Conservation (phyloP, 1,140 invertebrate genomes). For the Cherax quadricarinatus region DNA sequence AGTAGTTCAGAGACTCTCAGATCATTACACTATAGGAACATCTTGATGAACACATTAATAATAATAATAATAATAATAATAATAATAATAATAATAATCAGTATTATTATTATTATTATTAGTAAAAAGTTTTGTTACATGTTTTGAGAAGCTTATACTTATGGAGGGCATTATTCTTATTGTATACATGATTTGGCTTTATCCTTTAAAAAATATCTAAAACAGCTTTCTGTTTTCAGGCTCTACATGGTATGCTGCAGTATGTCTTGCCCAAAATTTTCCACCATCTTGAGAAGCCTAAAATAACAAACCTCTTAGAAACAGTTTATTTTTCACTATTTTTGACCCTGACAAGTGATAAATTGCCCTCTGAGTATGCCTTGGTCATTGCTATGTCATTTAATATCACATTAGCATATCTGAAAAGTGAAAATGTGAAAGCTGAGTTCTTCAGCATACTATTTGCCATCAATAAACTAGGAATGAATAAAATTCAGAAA, state of each 20-base stretch:
- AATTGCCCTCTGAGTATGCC: constrained; percentile 7
- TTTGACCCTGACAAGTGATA: constrained; percentile 5
- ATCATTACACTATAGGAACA: no score
- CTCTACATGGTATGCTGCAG: background rate
- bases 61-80: no score
- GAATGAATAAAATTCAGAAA: background rate
- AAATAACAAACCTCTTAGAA: background rate
- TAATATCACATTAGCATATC: background rate
- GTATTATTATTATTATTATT: no score
- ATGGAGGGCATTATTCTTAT: no score
- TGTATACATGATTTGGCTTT: no score
- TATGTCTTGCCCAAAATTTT: background rate
- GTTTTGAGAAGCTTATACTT: no score
- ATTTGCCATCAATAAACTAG: background rate
- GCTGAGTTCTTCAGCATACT: background rate
- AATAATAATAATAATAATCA: no score
- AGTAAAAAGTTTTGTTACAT: no score
- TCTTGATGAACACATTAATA: no score
- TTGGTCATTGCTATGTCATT: constrained; percentile 5
- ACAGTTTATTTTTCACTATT: background rate
- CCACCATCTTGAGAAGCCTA: background rate
- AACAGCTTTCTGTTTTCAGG: background rate
- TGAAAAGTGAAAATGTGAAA: background rate
- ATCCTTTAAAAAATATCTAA: background rate
- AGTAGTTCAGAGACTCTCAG: no score